Percentiles rank a stretch among this genome's conserved stretches.
phyloP scores from a whole-genome alignment of 1,140 invertebrate genomes.

The Rhopalosiphum padi region DNA sequence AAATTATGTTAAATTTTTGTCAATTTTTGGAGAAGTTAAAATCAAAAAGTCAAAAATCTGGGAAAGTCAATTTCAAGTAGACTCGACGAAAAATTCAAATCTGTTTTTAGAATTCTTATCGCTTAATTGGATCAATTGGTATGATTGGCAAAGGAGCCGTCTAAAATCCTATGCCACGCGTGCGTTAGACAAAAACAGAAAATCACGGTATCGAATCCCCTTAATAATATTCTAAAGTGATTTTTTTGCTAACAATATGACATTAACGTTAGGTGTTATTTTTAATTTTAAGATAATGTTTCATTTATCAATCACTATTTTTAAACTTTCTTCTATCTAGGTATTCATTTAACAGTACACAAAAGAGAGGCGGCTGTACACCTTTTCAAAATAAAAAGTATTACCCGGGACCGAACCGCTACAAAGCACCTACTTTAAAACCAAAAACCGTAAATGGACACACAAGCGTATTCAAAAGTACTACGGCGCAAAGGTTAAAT shows the following conservation, averaged over 20 bases:
- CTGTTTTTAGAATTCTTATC: too few species aligned
- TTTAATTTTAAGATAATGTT: neutral
- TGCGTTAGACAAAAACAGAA: too few species aligned
- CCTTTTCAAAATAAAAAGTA: too few species aligned
- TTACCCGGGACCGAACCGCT: neutral
- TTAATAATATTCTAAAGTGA: neutral
- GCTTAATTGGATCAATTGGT: too few species aligned
- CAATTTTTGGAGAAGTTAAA: too few species aligned
- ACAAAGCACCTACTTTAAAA: neutral
- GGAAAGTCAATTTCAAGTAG: too few species aligned
- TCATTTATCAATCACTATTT: neutral
- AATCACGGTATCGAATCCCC: too few species aligned
- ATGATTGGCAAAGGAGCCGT: too few species aligned
- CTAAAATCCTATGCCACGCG: too few species aligned
- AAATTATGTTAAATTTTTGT: too few species aligned
- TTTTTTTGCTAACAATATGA: neutral
- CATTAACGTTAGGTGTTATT: neutral
- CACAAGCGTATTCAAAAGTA: conserved; percentile 36
- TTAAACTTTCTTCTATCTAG: neutral
- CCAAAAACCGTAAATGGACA: neutral
- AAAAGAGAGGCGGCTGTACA: neutral
- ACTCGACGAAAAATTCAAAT: too few species aligned
- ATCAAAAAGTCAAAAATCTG: too few species aligned
- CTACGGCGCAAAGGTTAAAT: neutral
- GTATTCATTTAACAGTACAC: neutral